A percentile compares a stretch with the other conserved stretches of the same genome.
These are phyloP conservation scores for Pelodytes ibericus DNA, from an alignment of 2,797 vertebrate genomes.

Conservation along the genomic window DNA sequence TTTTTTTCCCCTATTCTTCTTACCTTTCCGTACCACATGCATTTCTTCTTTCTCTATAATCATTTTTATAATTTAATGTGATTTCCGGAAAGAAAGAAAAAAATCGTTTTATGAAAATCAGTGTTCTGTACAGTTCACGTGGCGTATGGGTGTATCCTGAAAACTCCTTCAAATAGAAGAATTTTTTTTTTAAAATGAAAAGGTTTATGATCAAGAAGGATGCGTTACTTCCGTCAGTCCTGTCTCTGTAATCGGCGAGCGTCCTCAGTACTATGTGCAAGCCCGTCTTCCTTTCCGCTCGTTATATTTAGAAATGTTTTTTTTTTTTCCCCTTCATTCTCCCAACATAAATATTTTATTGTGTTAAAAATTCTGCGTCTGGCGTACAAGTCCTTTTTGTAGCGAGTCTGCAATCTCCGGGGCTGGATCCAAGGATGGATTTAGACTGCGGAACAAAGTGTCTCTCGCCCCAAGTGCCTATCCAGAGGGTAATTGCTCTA, in stretches of 20 bases:
- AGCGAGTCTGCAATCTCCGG: constrained; percentile 25
- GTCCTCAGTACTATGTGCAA: background rate
- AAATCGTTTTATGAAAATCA: too few relatives aligned
- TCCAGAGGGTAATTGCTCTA: background rate
- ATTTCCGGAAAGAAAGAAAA: too few relatives aligned
- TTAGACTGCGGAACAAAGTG: background rate
- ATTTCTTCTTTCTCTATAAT: too few relatives aligned
- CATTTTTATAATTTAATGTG: too few relatives aligned
- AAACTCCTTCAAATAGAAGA: too few relatives aligned
- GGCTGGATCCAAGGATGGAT: background rate
- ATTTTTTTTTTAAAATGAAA: too few relatives aligned
- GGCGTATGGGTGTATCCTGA: too few relatives aligned
- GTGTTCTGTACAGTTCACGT: too few relatives aligned
- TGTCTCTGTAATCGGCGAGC: background rate
- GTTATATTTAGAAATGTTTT: constrained; percentile 48
- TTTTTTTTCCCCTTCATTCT: constrained; percentile 50
- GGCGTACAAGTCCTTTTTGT: constrained; percentile 30
- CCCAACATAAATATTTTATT: constrained; percentile 51
- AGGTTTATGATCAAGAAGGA: too few relatives aligned
- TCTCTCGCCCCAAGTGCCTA: background rate
- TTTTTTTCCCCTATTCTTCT: too few relatives aligned
- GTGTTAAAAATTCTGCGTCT: constrained; percentile 43
- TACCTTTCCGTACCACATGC: too few relatives aligned
- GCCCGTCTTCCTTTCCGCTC: background rate
- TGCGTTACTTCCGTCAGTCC: background rate